Conservation (phyloP, 2,113 vertebrate species). For the Prochilodus magdalenae region DNA sequence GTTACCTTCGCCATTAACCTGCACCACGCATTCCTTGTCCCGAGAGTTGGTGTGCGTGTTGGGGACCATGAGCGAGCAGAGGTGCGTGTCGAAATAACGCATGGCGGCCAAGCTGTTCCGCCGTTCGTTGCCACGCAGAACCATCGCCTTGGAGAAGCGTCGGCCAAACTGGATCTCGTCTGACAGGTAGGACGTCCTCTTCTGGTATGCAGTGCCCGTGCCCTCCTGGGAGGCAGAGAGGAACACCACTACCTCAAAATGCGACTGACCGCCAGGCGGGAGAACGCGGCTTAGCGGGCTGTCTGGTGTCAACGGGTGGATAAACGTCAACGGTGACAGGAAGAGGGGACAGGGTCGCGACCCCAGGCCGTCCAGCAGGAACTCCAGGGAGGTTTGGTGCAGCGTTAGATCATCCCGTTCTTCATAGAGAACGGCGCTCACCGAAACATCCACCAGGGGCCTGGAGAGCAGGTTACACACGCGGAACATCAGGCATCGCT, state of each 20-base stretch:
- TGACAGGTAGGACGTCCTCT: slow-evolving; percentile 92
- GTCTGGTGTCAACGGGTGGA: slow-evolving; percentile 81
- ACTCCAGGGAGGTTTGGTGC: slow-evolving; percentile 89
- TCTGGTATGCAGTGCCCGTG: slow-evolving; percentile 92
- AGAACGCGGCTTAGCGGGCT: slow-evolving; percentile 87
- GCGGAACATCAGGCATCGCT: slow-evolving; percentile 87
- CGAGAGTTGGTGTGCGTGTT: slow-evolving; percentile 75
- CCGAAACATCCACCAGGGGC: slow-evolving; percentile 86
- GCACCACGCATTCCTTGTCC: slow-evolving; percentile 89
- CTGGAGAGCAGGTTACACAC: slow-evolving; percentile 89
- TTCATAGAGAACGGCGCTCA: slow-evolving; percentile 91
- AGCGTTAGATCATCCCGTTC: slow-evolving; percentile 85
- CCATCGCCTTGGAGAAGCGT: slow-evolving; percentile 81
- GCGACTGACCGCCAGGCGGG: slow-evolving; percentile 76
- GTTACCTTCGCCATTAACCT: slow-evolving; percentile 86
- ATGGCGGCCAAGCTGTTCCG: slow-evolving; percentile 87
- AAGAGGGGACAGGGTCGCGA: slow-evolving; percentile 89
- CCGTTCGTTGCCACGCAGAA: slow-evolving; percentile 71
- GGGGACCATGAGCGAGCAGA: slow-evolving; percentile 63
- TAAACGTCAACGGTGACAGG: slow-evolving; percentile 91
- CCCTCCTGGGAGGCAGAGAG: slow-evolving; percentile 92
- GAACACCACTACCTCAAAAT: slow-evolving; percentile 93
- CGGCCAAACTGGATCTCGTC: slow-evolving; percentile 90
- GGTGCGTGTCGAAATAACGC: slow-evolving; percentile 88
- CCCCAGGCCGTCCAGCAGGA: slow-evolving; percentile 84